Evolutionary conservation across 2,888 invertebrate species (phyloP).

Genomic region (Drosophila rubida): DNA sequence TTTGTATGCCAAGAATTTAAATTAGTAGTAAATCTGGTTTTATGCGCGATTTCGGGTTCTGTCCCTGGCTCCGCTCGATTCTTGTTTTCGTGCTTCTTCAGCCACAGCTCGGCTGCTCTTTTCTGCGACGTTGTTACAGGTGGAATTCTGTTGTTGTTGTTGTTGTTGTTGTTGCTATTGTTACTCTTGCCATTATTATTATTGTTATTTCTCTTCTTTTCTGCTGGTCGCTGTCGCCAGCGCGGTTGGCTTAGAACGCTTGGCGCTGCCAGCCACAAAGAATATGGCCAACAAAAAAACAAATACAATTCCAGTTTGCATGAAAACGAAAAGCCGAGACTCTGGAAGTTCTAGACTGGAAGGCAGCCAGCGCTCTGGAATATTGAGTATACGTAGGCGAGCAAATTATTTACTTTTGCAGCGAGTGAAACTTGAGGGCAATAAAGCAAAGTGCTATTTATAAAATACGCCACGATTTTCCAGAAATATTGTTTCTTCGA

Average conservation of each 20-base stretch:
- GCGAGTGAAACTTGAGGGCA: too few species aligned
- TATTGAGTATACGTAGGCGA: conserved; percentile 8
- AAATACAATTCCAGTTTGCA: conserved; percentile 42
- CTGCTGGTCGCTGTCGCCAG: conserved; percentile 8
- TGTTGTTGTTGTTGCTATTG: conserved; percentile 4
- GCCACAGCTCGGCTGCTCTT: conserved; percentile 37
- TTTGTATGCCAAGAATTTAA: conserved; percentile 79
- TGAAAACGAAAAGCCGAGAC: conserved; percentile 54
- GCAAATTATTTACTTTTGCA: too few species aligned
- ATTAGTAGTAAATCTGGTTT: conserved; percentile 81
- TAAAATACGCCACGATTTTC: too few species aligned
- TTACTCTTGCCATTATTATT: conserved; percentile 24
- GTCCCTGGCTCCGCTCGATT: conserved; percentile 50
- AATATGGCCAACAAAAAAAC: conserved; percentile 19
- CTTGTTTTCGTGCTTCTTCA: conserved; percentile 55
- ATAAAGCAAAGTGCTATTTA: too few species aligned
- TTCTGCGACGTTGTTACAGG: conserved; percentile 76
- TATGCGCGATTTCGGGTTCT: conserved; percentile 67
- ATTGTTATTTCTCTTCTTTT: conserved; percentile 7
- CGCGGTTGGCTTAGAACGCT: conserved; percentile 24
- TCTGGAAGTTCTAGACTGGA: conserved; percentile 36
- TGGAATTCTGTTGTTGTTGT: conserved; percentile 57
- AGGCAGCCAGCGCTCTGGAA: background rate
- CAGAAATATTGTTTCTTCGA: too few species aligned
- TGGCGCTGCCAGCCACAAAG: conserved; percentile 13